Evolutionary conservation across 1,140 invertebrate species (phyloP), one percentile per base, ranked within the genome.

Genomic region (Drosophila mayri): DNA sequence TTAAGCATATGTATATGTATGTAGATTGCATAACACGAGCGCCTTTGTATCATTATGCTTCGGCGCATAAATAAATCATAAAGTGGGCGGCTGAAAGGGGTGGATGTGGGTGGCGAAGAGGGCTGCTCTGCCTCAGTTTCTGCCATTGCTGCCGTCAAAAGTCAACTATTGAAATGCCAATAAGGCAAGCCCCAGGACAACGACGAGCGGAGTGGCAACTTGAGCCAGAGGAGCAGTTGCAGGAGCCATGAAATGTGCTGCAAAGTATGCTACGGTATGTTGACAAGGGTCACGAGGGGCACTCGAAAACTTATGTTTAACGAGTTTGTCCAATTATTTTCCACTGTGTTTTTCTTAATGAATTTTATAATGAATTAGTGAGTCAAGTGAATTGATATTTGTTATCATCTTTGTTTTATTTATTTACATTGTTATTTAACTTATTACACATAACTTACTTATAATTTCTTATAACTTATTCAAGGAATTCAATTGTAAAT

Each of bases 61-160:
- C 43, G 62, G 84, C 79, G 80, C 77, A 88, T 88, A 88, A 78
- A 88, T 88, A 88, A 88, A 88, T 88, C 80, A 88, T 88, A 83
- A 88, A 72, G 76, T 49, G 41, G 57, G 63, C n/a, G 37, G 16
- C 8, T 16, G 38, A 30, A 49, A 46, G 14, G 35, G 32, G 50
- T 43, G 64, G 30, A 28, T 37, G 30, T 20, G 59, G 44, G 40
- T 20, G 63, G 41, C 10, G 32, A 41, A n/a, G 22, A 41, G 25
- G 30, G 50, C 52, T 47, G 20, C 46, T 12, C 30, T 37, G 59
- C 11, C 41, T 40, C 47, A 30, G 67, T n/a, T 55, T 43, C 22
- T 62, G 49, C 58, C 58, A 61, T 38, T 60, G 44, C 57, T 60
- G 50, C 76, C 66, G 55, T 88, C 84, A 81, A 81, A 86, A 80